A percentile compares a stretch with the other conserved stretches of the same genome.
Conservation (phyloP, 2,113 vertebrate species). For the Aldabrachelys gigantea region DNA sequence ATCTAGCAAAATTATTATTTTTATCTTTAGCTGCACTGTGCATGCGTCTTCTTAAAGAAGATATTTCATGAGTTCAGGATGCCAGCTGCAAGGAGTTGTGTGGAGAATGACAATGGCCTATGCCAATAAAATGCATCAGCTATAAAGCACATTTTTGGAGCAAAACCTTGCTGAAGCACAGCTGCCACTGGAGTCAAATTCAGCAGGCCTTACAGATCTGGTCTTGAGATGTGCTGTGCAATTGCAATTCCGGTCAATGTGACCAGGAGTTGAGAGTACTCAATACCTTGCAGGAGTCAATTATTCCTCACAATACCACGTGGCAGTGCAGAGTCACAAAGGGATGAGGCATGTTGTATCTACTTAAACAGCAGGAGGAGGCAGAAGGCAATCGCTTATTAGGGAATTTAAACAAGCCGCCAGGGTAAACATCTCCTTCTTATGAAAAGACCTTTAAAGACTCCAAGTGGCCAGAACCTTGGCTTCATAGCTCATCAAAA, state of each 20-base stretch:
- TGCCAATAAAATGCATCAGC: slow-evolving; percentile 58
- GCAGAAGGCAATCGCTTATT: not conserved
- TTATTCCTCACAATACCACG: rapidly evolving
- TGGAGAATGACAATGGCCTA: slow-evolving; percentile 70
- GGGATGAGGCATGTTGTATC: not conserved
- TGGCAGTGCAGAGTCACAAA: not conserved
- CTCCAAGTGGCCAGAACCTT: not conserved
- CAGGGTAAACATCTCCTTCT: not conserved
- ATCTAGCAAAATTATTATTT: slow-evolving; percentile 75
- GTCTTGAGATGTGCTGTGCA: rapidly evolving
- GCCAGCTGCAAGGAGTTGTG: slow-evolving; percentile 72
- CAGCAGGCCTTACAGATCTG: not conserved
- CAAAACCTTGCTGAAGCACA: not conserved
- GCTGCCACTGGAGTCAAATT: not conserved
- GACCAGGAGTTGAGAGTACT: not conserved
- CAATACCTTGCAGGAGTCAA: rapidly evolving
- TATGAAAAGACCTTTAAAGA: not conserved
- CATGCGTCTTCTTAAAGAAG: slow-evolving; percentile 64
- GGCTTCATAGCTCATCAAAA: not conserved
- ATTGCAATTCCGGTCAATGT: not conserved
- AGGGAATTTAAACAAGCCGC: not conserved
- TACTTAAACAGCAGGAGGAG: not conserved
- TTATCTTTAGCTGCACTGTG: slow-evolving; percentile 66
- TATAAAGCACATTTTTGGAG: not conserved
- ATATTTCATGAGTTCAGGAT: slow-evolving; percentile 61